Conservation (phyloP, 2,797 vertebrate species). For the Rhinogobio ventralis region DNA sequence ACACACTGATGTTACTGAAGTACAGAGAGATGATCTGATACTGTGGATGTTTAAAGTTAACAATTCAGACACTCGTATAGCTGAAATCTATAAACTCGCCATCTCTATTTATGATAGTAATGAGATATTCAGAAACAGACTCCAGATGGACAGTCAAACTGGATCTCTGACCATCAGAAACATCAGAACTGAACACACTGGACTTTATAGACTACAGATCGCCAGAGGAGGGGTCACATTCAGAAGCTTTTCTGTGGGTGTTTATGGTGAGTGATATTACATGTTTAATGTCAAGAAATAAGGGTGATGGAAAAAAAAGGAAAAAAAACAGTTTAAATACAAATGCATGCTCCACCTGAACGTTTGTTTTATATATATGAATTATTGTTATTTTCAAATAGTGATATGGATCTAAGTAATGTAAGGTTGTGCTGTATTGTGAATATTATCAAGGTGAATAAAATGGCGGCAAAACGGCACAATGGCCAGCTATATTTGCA, state of each 20-base stretch:
- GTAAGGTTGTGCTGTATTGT: no score
- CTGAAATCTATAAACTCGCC: neutral
- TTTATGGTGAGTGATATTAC: neutral
- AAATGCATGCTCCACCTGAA: neutral
- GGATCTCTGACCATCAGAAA: conserved; percentile 11
- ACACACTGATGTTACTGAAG: neutral
- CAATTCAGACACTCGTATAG: neutral
- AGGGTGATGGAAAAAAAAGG: no score
- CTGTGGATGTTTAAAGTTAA: neutral
- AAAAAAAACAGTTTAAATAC: no score
- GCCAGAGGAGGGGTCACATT: accelerated
- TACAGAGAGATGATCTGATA: accelerated
- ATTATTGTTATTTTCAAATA: no score
- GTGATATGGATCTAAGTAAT: no score
- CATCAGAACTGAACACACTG: neutral
- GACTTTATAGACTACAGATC: neutral
- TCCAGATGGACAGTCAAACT: neutral
- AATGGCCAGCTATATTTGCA: no score
- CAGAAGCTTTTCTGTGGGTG: neutral
- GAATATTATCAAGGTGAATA: no score
- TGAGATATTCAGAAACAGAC: neutral
- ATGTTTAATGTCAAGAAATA: neutral
- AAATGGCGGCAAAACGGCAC: no score
- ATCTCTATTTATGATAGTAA: no score
- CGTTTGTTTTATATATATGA: no score